These are phyloP conservation scores for Mesitornis unicolor DNA, from an alignment of 2,113 vertebrate species.

Conservation along the genomic window DNA sequence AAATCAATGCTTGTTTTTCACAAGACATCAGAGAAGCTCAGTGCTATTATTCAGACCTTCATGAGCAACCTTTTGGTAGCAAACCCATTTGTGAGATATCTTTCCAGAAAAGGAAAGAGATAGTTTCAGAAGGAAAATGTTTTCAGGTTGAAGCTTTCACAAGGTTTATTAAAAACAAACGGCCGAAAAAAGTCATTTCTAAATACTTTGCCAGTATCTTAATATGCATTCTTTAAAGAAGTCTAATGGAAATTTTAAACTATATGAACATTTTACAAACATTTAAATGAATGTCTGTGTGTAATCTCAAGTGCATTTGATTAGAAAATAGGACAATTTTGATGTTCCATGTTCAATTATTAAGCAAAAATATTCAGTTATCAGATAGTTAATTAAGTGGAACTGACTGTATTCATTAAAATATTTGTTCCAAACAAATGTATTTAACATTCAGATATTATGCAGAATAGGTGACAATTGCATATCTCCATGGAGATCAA, in stretches of 20 bases:
- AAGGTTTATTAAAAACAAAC: slow-evolving; percentile 49
- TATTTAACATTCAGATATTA: slow-evolving; percentile 99
- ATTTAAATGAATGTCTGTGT: slow-evolving; percentile 69
- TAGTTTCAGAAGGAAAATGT: slow-evolving; percentile 9
- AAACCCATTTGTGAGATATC: neutral
- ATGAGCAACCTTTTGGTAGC: neutral
- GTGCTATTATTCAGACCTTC: neutral
- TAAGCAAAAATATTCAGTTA: slow-evolving; percentile 87
- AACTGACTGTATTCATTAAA: slow-evolving; percentile 88
- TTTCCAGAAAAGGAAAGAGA: neutral
- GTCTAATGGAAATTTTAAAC: slow-evolving; percentile 64
- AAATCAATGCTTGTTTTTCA: neutral
- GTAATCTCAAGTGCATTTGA: slow-evolving; percentile 75
- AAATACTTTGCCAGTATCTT: slow-evolving; percentile 39
- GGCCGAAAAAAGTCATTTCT: neutral
- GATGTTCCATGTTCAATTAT: slow-evolving; percentile 84
- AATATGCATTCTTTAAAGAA: slow-evolving; percentile 66
- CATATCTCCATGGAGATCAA: slow-evolving; percentile 99
- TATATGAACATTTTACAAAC: slow-evolving; percentile 65
- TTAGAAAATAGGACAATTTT: slow-evolving; percentile 75
- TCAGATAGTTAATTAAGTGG: slow-evolving; percentile 91
- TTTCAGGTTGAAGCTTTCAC: slow-evolving; percentile 39
- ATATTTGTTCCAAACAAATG: slow-evolving; percentile 94
- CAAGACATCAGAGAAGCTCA: neutral
- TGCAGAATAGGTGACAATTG: slow-evolving; percentile 99